Base-by-base conservation (phyloP, 1,140 invertebrate species). In the Sarcophaga bullata region DNA sequence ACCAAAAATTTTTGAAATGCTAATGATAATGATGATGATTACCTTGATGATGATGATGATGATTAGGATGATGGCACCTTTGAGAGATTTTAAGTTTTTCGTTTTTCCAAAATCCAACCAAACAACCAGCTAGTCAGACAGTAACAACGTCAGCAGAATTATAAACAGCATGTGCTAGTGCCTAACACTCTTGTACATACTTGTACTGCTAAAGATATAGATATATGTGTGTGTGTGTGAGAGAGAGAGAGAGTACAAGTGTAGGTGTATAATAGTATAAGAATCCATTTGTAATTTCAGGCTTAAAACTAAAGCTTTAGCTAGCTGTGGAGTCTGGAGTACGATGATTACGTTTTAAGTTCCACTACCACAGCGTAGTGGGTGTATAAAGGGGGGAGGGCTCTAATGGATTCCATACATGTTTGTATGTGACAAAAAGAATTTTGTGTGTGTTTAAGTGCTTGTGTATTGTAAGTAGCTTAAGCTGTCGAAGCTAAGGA, bases 401-500 rank as follows among this genome's bases (percentile, higher is more conserved):
- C 58, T n/a, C 58, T 62, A 15, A 7, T 62, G 15, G 58, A 17
- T 62, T 62, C 7, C 13, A n/a, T 1, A 25, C 17, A 25, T 72
- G 62, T 72, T 3, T 25, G n/a, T 72, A 17, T 37, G 25, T 4
- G 25, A 37, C 25, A 37, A 37, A 37, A 37, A 4, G 11, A 62
- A n/a, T 2, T 7, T 62, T 15, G 54, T 15, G 54, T 62, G n/a
- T 78, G 47, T 78, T 8, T 5, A 4, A 25, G 17, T 68, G n/a
- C n/a, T 17, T 68, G n/a, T 68, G 62, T 19, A 9, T 68, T 78
- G 19, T 78, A 78, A 78, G 75, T 78, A 78, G 75, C 75, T 78
- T 78, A 78, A 78, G 75, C 50, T 78, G 75, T 78, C 75, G 75
- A 78, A 78, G n/a, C 75, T 19, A 78, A 78, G 75, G 48, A 78